Conservation (phyloP, 2,113 vertebrate genomes). For the Brachyistius frenatus region DNA sequence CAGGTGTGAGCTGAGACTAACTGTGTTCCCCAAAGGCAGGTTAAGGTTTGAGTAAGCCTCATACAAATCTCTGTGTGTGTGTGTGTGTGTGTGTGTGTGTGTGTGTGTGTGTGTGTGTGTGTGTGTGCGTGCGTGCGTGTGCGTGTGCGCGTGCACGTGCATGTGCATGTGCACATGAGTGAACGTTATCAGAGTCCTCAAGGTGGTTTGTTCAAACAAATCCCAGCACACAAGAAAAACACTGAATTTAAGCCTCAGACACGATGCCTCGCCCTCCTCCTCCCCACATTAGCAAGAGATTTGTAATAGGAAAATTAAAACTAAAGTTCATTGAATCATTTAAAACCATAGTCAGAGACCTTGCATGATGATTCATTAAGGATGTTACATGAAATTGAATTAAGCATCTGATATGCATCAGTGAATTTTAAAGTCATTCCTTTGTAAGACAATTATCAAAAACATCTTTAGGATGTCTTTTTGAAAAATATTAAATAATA, state of each 20-base stretch:
- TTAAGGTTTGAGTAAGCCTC: too few relatives aligned
- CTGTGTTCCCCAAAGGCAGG: neutral
- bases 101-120: neutral
- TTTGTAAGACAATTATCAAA: conserved; percentile 19
- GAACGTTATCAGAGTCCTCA: conserved; percentile 47
- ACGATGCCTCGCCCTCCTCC: too few relatives aligned
- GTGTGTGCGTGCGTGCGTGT: neutral
- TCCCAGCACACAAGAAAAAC: conserved; percentile 3
- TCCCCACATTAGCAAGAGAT: neutral
- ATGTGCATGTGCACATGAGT: neutral
- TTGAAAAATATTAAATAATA: neutral
- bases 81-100: too few relatives aligned
- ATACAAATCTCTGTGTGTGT: neutral
- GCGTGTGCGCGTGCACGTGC: neutral
- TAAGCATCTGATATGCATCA: conserved; percentile 48
- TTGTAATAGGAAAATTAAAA: conserved; percentile 14
- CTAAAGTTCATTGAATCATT: conserved; percentile 18
- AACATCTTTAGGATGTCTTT: neutral
- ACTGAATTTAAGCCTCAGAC: neutral
- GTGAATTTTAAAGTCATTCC: conserved; percentile 23
- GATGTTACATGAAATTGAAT: conserved; percentile 32
- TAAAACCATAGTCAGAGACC: conserved; percentile 12
- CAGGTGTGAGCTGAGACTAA: neutral
- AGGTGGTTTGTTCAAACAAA: conserved; percentile 50
- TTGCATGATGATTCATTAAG: conserved; percentile 29